phyloP scores from a whole-genome alignment of 2,113 vertebrate species.

The Cynopterus brachyotis region DNA sequence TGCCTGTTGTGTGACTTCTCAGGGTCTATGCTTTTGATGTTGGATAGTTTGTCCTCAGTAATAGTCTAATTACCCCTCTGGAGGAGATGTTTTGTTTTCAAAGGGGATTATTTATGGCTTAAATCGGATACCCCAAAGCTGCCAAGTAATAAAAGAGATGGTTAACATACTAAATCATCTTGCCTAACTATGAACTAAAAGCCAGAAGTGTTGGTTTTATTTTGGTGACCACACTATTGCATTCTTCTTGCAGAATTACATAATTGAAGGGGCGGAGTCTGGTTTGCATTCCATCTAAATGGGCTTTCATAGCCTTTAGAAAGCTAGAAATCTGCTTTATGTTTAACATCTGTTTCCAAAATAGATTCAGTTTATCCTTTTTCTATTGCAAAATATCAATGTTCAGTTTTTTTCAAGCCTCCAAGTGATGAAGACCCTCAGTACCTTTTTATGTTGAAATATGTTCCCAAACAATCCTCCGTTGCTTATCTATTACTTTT shows the following conservation, averaged over 20 bases:
- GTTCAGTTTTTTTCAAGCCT: neutral
- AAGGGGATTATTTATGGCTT: slow-evolving; percentile 81
- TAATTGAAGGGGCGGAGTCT: slow-evolving; percentile 60
- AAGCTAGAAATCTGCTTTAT: slow-evolving; percentile 63
- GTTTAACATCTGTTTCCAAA: slow-evolving; percentile 53
- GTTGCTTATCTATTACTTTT: slow-evolving; percentile 2
- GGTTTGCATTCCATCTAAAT: slow-evolving; percentile 40
- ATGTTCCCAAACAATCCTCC: neutral
- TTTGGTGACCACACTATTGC: slow-evolving; percentile 76
- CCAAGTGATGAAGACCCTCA: neutral
- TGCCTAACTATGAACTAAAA: slow-evolving; percentile 71
- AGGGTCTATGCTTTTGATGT: slow-evolving; percentile 84
- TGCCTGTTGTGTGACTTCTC: slow-evolving; percentile 65
- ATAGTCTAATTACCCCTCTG: slow-evolving; percentile 85
- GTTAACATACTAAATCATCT: slow-evolving; percentile 81
- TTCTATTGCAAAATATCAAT: neutral
- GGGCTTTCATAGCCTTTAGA: slow-evolving; percentile 60
- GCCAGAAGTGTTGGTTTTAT: slow-evolving; percentile 53
- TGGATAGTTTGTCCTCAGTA: slow-evolving; percentile 81
- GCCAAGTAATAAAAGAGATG: slow-evolving; percentile 83
- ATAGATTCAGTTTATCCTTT: slow-evolving; percentile 47
- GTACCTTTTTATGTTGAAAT: neutral
- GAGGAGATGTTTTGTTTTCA: slow-evolving; percentile 82
- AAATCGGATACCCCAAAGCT: slow-evolving; percentile 76
- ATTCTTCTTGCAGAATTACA: slow-evolving; percentile 68